Evolutionary conservation across 2,113 vertebrate genomes (phyloP).

Genomic region (Tetraodon nigroviridis): DNA sequence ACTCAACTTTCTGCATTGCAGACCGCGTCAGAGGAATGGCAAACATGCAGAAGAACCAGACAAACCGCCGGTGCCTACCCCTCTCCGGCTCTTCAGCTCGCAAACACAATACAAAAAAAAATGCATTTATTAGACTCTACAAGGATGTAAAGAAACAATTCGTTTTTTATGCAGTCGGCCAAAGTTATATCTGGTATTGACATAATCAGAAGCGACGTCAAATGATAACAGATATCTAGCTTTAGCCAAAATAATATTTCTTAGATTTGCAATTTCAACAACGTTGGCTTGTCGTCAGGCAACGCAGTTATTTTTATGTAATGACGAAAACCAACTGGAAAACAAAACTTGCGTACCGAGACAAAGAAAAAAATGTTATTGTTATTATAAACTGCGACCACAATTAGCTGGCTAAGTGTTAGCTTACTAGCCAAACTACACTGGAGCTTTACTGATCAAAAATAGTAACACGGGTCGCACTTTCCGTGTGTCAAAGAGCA

Average conservation of each 20-base stretch:
- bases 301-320: neutral
- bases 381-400: neutral
- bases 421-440: slow-evolving; percentile 30
- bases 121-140: neutral
- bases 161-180: neutral
- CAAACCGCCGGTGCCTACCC: slow-evolving; percentile 21
- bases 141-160: neutral
- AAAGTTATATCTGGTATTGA: neutral
- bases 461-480: neutral
- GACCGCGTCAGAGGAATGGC: slow-evolving; percentile 47
- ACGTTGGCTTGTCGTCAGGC: neutral
- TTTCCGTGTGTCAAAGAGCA: neutral
- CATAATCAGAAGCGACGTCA: slow-evolving; percentile 10
- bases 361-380: neutral
- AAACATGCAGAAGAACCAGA: slow-evolving; percentile 64
- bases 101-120: slow-evolving; percentile 1
- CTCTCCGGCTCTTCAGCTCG: slow-evolving; percentile 20
- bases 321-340: neutral
- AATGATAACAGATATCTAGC: slow-evolving; percentile 47
- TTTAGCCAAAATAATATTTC: slow-evolving; percentile 1
- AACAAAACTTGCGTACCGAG: neutral
- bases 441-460: neutral
- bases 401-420: slow-evolving; percentile 35
- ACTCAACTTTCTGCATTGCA: slow-evolving; percentile 44
- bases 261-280: too few species aligned